phyloP scores from a whole-genome alignment of 92 coral and sea anemone genomes.

The Isaurus tuberculatus region DNA sequence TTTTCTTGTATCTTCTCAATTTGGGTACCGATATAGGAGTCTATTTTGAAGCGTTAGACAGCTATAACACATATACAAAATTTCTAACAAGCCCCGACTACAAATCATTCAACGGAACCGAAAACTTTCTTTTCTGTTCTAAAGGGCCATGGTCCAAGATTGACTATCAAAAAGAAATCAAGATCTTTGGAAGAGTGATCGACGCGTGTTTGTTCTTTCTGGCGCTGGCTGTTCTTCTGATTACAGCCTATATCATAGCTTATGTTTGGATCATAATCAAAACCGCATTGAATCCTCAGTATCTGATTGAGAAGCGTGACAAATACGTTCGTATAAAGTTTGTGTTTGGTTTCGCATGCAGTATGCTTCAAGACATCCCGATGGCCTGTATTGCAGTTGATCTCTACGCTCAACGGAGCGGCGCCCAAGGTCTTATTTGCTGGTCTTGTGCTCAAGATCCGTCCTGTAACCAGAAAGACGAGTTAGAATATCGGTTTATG shows the following conservation, averaged over 20 bases:
- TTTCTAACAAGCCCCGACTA: conserved; percentile 42
- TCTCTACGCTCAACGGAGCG: conserved; percentile 67
- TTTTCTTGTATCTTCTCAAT: conserved; percentile 71
- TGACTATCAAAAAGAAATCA: conserved; percentile 64
- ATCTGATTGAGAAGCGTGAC: conserved; percentile 63
- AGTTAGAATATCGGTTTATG: conserved; percentile 55
- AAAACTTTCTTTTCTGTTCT: conserved; percentile 65
- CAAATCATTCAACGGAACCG: conserved; percentile 50
- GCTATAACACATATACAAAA: conserved; percentile 57
- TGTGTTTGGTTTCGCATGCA: conserved; percentile 75
- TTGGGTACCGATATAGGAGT: conserved; percentile 73
- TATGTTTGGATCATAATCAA: conserved; percentile 68
- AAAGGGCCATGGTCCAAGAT: conserved; percentile 76
- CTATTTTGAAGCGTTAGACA: conserved; percentile 66
- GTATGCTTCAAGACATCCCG: conserved; percentile 83
- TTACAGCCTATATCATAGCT: conserved; percentile 52
- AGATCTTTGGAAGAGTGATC: conserved; percentile 65
- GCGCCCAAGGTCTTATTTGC: conserved; percentile 74
- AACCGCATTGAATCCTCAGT: conserved; percentile 50
- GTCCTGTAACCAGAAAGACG: conserved; percentile 63
- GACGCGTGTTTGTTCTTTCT: conserved; percentile 68
- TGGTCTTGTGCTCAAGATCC: conserved; percentile 76
- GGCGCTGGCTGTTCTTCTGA: conserved; percentile 62
- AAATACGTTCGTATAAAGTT: conserved; percentile 66
- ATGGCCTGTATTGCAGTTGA: conserved; percentile 75